A percentile compares a stretch with the other conserved stretches of the same genome.
Conservation (phyloP, 2,888 invertebrate genomes). For the Perizoma affinitatum region DNA sequence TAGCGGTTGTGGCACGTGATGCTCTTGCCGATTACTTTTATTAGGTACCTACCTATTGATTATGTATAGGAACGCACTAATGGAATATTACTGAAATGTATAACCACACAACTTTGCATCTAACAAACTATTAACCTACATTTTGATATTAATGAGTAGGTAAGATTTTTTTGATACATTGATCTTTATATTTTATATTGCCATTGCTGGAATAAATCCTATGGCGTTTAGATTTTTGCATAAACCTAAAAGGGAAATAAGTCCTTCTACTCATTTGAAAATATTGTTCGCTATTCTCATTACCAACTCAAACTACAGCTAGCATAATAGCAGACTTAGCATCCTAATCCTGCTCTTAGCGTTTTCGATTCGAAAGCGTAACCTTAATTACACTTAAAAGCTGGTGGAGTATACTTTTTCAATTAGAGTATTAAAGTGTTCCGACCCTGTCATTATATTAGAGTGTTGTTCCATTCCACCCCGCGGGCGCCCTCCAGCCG, state of each 20-base stretch:
- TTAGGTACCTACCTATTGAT: constrained; percentile 52
- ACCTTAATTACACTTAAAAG: constrained; percentile 76
- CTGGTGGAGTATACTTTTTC: constrained; percentile 81
- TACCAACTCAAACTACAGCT: constrained; percentile 14
- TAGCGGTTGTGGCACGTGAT: constrained; percentile 63
- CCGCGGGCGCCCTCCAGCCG: constrained; percentile 59
- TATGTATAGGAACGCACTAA: constrained; percentile 27
- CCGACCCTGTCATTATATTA: constrained; percentile 83
- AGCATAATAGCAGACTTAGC: constrained; percentile 25
- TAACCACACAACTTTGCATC: too few relatives aligned
- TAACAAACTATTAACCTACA: too few relatives aligned
- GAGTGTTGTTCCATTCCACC: constrained; percentile 81
- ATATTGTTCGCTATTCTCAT: background rate
- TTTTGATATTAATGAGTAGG: too few relatives aligned
- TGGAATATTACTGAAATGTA: constrained; percentile 2
- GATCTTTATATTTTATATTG: too few relatives aligned
- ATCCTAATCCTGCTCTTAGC: constrained; percentile 35
- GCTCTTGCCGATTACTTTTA: constrained; percentile 65
- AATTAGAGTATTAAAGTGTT: constrained; percentile 84
- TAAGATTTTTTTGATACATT: too few relatives aligned
- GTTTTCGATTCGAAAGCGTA: constrained; percentile 59
- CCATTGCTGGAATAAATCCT: too few relatives aligned
- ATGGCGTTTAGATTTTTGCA: too few relatives aligned
- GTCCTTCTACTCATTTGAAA: too few relatives aligned
- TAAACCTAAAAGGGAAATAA: too few relatives aligned